Evolutionary conservation across 2,113 vertebrate species (phyloP).

Genomic region (Jacana jacana): DNA sequence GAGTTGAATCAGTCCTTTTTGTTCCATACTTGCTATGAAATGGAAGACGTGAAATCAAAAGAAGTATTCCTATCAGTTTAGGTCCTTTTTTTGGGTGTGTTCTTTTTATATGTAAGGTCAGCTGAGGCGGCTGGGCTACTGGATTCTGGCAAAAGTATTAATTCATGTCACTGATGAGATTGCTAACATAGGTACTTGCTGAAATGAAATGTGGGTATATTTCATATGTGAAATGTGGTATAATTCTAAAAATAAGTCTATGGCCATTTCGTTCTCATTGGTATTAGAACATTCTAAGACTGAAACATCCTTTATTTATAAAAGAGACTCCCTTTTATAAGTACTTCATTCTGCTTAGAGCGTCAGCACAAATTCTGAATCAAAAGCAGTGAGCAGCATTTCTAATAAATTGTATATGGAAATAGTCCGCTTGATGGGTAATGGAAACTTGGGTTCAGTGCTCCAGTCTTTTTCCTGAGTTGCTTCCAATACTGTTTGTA

Average conservation of each 20-base stretch:
- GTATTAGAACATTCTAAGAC: background rate
- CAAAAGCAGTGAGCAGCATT: background rate
- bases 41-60: background rate
- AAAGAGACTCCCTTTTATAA: background rate
- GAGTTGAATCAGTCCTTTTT: background rate
- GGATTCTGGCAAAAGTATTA: background rate
- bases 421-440: background rate
- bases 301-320: background rate
- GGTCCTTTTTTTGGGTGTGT: background rate
- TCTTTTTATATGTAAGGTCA: background rate
- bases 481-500: background rate
- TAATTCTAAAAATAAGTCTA: background rate
- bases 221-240: no score
- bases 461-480: background rate
- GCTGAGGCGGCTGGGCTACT: background rate
- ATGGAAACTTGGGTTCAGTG: background rate
- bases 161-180: background rate
- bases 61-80: background rate
- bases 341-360: background rate
- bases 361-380: background rate
- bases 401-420: background rate
- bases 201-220: background rate
- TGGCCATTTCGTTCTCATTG: background rate
- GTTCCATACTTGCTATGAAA: background rate
- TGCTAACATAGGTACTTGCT: background rate